Conservation (phyloP, 2,888 invertebrate genomes). For the Kryphioiulus occultus region DNA sequence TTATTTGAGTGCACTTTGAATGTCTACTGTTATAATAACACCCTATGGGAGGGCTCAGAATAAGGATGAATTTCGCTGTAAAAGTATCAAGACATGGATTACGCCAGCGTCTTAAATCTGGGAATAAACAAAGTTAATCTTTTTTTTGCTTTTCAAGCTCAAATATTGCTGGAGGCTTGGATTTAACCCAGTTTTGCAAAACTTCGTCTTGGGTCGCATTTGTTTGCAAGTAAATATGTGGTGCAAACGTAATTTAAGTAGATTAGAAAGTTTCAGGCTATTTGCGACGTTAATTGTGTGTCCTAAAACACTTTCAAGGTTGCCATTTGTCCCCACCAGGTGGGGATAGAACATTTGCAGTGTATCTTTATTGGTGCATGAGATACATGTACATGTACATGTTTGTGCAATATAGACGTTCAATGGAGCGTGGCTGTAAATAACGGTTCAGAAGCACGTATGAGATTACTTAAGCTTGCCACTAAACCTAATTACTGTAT, state of each 20-base stretch:
- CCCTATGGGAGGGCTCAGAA: not conserved
- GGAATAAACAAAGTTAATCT: not conserved
- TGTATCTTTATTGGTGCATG: no score
- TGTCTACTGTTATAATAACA: not conserved
- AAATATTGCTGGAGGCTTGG: not conserved
- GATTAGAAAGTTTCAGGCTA: not conserved
- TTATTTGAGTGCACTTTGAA: not conserved
- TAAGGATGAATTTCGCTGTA: not conserved
- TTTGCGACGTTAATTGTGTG: not conserved
- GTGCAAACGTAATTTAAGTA: not conserved
- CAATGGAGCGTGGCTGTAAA: no score
- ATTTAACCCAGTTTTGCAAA: not conserved
- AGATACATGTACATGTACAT: no score
- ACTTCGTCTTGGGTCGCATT: not conserved
- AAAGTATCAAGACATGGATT: conserved; percentile 2
- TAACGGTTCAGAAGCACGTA: not conserved
- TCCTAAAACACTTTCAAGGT: not conserved
- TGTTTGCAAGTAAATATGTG: not conserved
- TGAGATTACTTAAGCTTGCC: not conserved
- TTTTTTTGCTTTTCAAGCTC: not conserved
- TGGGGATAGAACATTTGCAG: no score
- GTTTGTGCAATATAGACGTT: no score
- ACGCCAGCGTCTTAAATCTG: not conserved
- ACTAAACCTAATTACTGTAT: not conserved
- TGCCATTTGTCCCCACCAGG: no score